A percentile compares a stretch with the other conserved stretches of the same genome.
phyloP scores from a whole-genome alignment of 2,113 vertebrate species.

The Odontesthes bonariensis region DNA sequence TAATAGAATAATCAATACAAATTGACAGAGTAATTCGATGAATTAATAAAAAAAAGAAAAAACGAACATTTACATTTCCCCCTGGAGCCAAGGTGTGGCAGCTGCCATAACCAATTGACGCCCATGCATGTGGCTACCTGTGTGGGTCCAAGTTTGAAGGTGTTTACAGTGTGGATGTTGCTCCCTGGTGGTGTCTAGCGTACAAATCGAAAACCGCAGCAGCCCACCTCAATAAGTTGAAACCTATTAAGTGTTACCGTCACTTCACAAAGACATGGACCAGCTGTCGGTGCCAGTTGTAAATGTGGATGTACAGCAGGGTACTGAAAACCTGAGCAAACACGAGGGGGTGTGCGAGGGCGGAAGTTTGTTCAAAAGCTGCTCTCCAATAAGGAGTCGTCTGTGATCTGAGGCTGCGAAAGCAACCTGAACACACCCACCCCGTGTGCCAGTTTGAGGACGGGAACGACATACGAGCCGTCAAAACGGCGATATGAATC shows the following conservation, averaged over 20 bases:
- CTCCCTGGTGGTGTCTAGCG: no score
- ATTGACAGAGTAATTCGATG: no score
- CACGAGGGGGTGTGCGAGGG: conserved; percentile 13
- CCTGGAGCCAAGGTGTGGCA: no score
- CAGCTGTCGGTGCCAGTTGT: neutral
- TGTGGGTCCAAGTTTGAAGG: neutral
- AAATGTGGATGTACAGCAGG: neutral
- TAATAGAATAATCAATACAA: no score
- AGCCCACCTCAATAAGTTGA: neutral
- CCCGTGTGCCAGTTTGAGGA: conserved; percentile 46
- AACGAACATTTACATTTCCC: no score
- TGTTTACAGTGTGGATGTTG: neutral
- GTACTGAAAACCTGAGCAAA: conserved; percentile 27
- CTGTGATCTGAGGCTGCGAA: conserved; percentile 49
- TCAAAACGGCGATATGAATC: conserved; percentile 78
- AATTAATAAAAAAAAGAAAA: no score
- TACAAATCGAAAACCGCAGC: no score
- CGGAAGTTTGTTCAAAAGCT: conserved; percentile 40
- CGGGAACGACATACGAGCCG: conserved; percentile 68
- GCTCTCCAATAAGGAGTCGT: conserved; percentile 18
- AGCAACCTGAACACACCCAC: conserved; percentile 61
- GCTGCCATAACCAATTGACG: no score
- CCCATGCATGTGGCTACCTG: neutral
- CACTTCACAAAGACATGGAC: neutral
- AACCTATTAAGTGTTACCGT: conserved; percentile 1